Conservation (phyloP, 1,140 invertebrate species). For the Drosophila insularis region DNA sequence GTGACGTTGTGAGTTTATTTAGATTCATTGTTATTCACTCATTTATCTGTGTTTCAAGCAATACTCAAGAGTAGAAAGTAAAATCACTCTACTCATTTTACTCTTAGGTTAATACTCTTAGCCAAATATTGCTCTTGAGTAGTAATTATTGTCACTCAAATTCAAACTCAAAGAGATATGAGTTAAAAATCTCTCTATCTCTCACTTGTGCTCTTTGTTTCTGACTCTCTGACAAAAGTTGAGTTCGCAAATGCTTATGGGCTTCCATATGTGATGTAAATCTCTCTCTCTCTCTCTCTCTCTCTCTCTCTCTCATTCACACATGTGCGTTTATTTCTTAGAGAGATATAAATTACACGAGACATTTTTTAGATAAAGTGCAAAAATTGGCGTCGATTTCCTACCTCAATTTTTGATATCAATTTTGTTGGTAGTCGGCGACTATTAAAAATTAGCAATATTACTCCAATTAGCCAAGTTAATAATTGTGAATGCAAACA, state of each 20-base stretch:
- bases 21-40: background rate
- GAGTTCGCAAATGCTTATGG: background rate
- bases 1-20: no score
- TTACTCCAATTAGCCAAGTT: slow-evolving; percentile 14
- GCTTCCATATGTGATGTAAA: background rate
- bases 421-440: background rate
- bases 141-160: background rate
- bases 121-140: background rate
- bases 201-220: background rate
- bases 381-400: slow-evolving; percentile 11
- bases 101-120: background rate
- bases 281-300: background rate
- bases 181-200: background rate
- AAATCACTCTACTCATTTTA: background rate
- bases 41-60: background rate
- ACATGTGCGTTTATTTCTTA: slow-evolving; percentile 1
- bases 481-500: slow-evolving; percentile 5
- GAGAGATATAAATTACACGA: slow-evolving; percentile 1
- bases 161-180: slow-evolving; percentile 2
- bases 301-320: background rate
- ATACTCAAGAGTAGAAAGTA: background rate
- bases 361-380: slow-evolving; percentile 10
- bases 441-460: slow-evolving; percentile 17
- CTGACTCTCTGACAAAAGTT: background rate
- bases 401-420: slow-evolving; percentile 13